A percentile compares a stretch with the other conserved stretches of the same genome.
These are phyloP conservation scores for Pantherophis alleghaniensis DNA, from an alignment of 2,797 vertebrate genomes.

Conservation along the genomic window DNA sequence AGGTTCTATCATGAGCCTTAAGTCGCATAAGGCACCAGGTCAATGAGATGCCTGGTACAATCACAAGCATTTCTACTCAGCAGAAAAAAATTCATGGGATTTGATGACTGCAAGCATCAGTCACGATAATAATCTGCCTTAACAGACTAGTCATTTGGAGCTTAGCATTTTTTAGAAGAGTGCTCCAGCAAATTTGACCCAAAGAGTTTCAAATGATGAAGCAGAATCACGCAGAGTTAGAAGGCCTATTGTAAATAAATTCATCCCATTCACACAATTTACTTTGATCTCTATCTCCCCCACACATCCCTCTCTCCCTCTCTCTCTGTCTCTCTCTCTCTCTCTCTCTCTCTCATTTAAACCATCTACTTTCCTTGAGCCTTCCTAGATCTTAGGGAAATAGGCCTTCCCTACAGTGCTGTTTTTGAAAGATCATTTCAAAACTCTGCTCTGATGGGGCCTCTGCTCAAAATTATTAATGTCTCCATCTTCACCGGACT, in stretches of 20 bases:
- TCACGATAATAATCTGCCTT: not conserved
- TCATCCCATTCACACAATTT: not conserved
- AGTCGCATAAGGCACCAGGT: not conserved
- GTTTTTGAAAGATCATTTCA: constrained; percentile 14
- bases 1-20: not conserved
- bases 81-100: not conserved
- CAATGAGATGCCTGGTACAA: not conserved
- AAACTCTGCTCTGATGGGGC: not conserved
- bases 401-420: not conserved
- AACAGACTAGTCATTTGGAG: not conserved
- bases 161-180: not conserved
- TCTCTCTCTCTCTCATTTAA: not conserved
- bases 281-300: not conserved
- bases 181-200: not conserved
- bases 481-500: constrained; percentile 2
- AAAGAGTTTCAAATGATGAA: not conserved
- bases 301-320: not conserved
- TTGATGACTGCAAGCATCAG: not conserved
- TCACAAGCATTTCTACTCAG: not conserved
- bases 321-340: no score
- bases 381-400: not conserved
- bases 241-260: not conserved
- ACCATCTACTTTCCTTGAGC: not conserved
- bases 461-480: not conserved
- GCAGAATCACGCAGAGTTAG: not conserved